Evolutionary conservation across 1,140 invertebrate genomes (phyloP).

Genomic region (Anagrus nilaparvatae): DNA sequence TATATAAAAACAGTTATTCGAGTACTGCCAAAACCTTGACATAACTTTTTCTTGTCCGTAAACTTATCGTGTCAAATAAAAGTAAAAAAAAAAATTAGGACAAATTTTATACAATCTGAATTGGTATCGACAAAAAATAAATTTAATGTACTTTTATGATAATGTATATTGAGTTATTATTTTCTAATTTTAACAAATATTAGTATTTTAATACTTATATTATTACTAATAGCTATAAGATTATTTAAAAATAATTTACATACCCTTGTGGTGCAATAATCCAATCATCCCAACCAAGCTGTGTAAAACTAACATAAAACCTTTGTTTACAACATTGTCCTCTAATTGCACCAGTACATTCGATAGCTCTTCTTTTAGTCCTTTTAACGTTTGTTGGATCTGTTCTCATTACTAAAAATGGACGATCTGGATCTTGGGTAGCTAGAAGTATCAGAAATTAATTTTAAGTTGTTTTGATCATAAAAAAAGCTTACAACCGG

Average conservation of each 20-base stretch:
- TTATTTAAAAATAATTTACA: too few relatives aligned
- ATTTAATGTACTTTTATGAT: too few relatives aligned
- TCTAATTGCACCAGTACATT: slow-evolving; percentile 63
- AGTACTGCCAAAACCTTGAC: slow-evolving; percentile 17
- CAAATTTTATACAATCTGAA: neutral
- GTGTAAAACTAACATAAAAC: slow-evolving; percentile 83
- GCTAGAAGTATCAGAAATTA: slow-evolving; percentile 18
- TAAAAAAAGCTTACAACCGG: too few relatives aligned
- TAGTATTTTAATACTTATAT: too few relatives aligned
- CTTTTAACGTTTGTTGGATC: slow-evolving; percentile 54
- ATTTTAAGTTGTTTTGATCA: slow-evolving; percentile 4
- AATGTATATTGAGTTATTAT: too few relatives aligned
- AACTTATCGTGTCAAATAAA: slow-evolving; percentile 1
- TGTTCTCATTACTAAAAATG: slow-evolving; percentile 76
- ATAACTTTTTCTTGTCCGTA: slow-evolving; percentile 2
- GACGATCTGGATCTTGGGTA: slow-evolving; percentile 52
- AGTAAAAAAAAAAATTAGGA: slow-evolving; percentile 8
- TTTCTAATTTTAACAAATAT: too few relatives aligned
- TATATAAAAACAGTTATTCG: slow-evolving; percentile 6
- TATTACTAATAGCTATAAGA: too few relatives aligned
- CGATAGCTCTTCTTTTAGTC: slow-evolving; percentile 67
- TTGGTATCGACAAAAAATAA: neutral
- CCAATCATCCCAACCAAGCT: slow-evolving; percentile 91
- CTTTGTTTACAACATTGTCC: slow-evolving; percentile 84
- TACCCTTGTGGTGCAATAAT: slow-evolving; percentile 76